A percentile compares a stretch with the other conserved stretches of the same genome.
These are phyloP conservation scores for Macropus fuliginosus DNA, from an alignment of 2,797 vertebrate genomes.

Conservation along the genomic window DNA sequence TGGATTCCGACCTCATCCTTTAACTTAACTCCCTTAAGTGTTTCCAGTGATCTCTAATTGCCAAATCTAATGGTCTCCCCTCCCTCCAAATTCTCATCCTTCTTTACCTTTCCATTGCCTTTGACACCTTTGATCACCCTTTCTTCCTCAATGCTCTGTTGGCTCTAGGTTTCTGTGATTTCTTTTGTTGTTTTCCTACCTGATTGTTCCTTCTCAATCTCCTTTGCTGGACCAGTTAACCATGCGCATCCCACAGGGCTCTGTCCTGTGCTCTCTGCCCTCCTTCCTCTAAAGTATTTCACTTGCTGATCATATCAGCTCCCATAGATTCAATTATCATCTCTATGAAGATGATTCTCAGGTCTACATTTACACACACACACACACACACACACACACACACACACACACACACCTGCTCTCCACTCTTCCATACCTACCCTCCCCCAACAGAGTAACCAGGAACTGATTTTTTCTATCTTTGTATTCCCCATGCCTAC, in stretches of 20 bases:
- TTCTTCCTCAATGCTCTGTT: neutral
- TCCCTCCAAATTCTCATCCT: neutral
- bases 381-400: neutral
- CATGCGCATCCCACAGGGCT: too few species aligned
- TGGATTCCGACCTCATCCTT: too few species aligned
- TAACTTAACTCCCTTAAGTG: too few species aligned
- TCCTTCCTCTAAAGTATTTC: too few species aligned
- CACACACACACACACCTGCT: neutral
- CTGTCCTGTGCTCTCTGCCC: too few species aligned
- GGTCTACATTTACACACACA: too few species aligned
- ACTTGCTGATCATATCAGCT: too few species aligned
- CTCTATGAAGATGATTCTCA: too few species aligned
- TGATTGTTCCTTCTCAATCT: neutral
- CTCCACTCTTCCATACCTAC: neutral
- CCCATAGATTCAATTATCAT: too few species aligned
- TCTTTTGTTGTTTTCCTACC: neutral
- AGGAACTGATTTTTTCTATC: neutral
- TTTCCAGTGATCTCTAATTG: too few species aligned
- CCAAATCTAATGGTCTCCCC: too few species aligned
- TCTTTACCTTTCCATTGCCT: neutral
- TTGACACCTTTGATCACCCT: neutral
- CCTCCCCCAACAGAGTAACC: neutral
- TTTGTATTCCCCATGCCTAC: neutral
- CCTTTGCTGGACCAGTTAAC: neutral
- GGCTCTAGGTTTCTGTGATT: neutral